These are phyloP conservation scores for Berghia stephanieae DNA, from an alignment of 1,140 invertebrate species.

Conservation along the genomic window DNA sequence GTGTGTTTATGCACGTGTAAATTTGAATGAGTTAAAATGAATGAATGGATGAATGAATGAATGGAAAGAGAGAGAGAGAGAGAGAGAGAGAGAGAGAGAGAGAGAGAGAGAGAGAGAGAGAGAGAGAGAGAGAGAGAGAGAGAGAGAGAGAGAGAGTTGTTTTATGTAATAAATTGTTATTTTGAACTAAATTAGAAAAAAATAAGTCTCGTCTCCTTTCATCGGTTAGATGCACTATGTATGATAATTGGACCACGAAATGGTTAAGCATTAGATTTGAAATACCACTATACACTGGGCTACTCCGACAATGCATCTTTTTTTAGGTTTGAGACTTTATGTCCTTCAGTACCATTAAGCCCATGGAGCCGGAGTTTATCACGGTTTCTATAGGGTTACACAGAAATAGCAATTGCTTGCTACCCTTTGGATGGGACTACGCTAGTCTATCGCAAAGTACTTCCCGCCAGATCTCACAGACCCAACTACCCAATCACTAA, in stretches of 20 bases:
- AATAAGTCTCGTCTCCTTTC: not conserved
- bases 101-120: slow-evolving; percentile 28
- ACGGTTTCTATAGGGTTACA: too few species aligned
- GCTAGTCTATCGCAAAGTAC: too few species aligned
- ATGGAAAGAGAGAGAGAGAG: slow-evolving; percentile 22
- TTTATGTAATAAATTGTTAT: not conserved
- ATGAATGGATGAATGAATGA: not conserved
- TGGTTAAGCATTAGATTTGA: too few species aligned
- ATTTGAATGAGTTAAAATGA: not conserved
- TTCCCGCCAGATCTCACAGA: too few species aligned
- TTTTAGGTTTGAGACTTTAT: not conserved
- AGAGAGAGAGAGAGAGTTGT: slow-evolving; percentile 28
- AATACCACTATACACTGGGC: too few species aligned
- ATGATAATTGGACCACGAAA: too few species aligned
- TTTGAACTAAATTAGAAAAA: not conserved
- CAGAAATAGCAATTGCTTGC: too few species aligned
- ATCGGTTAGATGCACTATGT: not conserved
- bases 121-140: slow-evolving; percentile 24
- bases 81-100: slow-evolving; percentile 30
- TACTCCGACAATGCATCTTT: not conserved
- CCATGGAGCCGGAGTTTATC: too few species aligned
- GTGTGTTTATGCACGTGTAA: not conserved
- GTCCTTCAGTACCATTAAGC: too few species aligned
- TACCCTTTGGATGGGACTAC: too few species aligned
- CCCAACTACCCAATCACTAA: too few species aligned